Conservation (phyloP, 2,113 vertebrate genomes). For the Fulica atra region DNA sequence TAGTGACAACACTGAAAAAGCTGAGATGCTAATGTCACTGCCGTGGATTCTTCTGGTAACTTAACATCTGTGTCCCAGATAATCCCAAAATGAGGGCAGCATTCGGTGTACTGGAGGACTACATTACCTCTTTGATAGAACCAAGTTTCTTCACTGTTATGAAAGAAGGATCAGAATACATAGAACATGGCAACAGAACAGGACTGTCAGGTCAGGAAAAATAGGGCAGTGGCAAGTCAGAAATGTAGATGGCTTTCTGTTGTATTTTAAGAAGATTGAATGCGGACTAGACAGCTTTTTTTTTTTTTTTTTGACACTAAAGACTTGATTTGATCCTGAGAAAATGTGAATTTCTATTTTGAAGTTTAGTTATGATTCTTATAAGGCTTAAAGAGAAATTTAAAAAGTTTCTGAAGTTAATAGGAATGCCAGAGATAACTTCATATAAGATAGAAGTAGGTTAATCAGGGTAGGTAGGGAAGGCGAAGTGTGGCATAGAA, state of each 20-base stretch:
- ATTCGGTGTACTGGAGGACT: background rate
- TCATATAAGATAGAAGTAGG: background rate
- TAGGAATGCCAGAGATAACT: background rate
- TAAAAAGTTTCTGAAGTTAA: background rate
- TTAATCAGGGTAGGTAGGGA: background rate
- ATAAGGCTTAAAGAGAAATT: background rate
- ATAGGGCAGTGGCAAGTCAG: background rate
- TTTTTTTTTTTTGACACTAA: too few relatives aligned
- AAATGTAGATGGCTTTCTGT: background rate
- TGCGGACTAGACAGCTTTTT: background rate
- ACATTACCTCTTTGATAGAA: background rate
- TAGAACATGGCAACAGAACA: background rate
- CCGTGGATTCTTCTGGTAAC: background rate
- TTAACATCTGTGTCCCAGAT: too few relatives aligned
- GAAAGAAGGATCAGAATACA: background rate
- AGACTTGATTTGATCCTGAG: too few relatives aligned
- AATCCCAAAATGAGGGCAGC: background rate
- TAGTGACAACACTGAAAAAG: background rate
- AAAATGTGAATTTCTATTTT: too few relatives aligned
- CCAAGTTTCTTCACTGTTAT: background rate
- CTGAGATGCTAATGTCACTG: background rate
- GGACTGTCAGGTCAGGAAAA: background rate
- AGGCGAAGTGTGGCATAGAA: background rate
- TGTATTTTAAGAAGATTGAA: background rate
- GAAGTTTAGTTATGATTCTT: background rate